Conservation (phyloP, 2,113 vertebrate species). For the Candoia aspera region DNA sequence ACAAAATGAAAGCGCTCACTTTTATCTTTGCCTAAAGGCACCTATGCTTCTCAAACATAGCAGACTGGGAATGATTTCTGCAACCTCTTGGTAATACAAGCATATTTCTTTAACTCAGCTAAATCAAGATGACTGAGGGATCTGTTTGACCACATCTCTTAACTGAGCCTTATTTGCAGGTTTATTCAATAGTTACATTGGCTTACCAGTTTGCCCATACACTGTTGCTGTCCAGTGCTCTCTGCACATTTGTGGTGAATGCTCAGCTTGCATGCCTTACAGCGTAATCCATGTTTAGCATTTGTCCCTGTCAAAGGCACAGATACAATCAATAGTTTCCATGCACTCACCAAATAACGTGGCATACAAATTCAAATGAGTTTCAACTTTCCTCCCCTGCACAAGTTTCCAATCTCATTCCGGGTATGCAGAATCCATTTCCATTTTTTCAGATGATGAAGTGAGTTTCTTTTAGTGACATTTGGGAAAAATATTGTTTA, state of each 20-base stretch:
- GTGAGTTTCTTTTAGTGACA: neutral
- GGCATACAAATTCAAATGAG: neutral
- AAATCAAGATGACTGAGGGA: neutral
- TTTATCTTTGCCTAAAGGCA: neutral
- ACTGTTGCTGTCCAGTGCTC: constrained; percentile 86
- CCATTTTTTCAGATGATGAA: neutral
- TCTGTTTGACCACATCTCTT: neutral
- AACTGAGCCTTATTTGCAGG: neutral
- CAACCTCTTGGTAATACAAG: neutral
- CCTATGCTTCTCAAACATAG: neutral
- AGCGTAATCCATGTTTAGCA: constrained; percentile 93
- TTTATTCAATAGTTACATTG: neutral
- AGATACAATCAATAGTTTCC: constrained; percentile 61
- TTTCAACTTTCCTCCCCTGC: neutral
- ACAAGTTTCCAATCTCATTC: neutral
- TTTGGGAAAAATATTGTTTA: neutral
- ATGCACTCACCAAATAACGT: constrained; percentile 45
- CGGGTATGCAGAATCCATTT: neutral
- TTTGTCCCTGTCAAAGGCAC: constrained; percentile 82
- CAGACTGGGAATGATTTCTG: neutral
- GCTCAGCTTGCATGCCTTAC: constrained; percentile 99
- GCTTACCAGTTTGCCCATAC: constrained; percentile 98
- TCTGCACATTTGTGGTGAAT: constrained; percentile 95
- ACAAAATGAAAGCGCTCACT: neutral
- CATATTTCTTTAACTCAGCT: neutral